phyloP scores from a whole-genome alignment of 1,140 invertebrate species.

The Macrosteles quadrilineatus region DNA sequence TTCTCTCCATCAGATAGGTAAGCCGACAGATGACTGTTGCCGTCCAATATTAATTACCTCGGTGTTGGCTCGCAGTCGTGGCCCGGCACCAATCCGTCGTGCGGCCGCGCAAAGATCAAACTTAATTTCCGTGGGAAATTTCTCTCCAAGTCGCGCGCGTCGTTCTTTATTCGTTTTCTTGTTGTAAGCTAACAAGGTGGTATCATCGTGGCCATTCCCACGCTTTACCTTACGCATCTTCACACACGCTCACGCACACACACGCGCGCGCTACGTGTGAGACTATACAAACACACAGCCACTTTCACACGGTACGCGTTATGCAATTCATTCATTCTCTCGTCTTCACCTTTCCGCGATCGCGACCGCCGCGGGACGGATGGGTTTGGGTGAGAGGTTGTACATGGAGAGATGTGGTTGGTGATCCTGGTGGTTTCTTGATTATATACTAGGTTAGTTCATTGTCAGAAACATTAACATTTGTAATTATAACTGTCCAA shows the following conservation, averaged over 20 bases:
- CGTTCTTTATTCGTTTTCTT: constrained; percentile 10
- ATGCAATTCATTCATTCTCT: neutral
- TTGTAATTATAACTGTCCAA: too few relatives aligned
- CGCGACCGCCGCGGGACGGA: too few relatives aligned
- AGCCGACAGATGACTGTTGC: too few relatives aligned
- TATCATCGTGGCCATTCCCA: constrained; percentile 1
- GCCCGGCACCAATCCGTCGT: neutral
- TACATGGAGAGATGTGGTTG: too few relatives aligned
- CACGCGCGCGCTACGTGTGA: neutral
- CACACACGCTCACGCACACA: neutral
- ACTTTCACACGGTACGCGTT: neutral
- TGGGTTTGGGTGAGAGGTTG: too few relatives aligned
- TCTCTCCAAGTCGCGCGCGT: constrained; percentile 18
- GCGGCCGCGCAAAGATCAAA: constrained; percentile 23
- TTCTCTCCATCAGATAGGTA: too few relatives aligned
- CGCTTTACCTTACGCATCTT: neutral
- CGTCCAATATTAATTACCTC: too few relatives aligned
- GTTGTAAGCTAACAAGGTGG: constrained; percentile 13
- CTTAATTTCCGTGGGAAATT: constrained; percentile 33
- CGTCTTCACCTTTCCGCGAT: neutral
- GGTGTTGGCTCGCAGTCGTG: neutral
- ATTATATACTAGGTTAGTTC: too few relatives aligned
- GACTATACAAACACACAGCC: neutral
- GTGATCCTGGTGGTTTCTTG: too few relatives aligned
- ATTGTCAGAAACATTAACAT: too few relatives aligned